These are phyloP conservation scores for Atethmia centrago DNA, from an alignment of 2,888 invertebrate species.

Conservation along the genomic window DNA sequence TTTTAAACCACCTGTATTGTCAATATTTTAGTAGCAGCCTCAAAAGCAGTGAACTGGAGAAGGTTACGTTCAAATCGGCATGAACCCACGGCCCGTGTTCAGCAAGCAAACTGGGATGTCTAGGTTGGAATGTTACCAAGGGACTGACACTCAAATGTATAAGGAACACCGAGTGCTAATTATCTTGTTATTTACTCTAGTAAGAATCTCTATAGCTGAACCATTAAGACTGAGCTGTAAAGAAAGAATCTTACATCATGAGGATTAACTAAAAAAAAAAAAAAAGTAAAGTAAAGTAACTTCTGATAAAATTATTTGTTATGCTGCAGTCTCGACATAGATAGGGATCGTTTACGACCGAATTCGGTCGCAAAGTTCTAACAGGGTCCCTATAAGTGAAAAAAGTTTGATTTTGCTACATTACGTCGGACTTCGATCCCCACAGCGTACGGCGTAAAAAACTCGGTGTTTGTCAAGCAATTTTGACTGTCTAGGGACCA, in stretches of 20 bases:
- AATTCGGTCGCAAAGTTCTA: too few relatives aligned
- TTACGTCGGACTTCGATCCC: too few relatives aligned
- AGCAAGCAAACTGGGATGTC: not conserved
- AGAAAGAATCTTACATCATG: conserved; percentile 75
- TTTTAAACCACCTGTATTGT: conserved; percentile 49
- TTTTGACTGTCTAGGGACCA: too few relatives aligned
- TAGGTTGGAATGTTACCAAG: conserved; percentile 77
- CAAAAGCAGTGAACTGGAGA: not conserved
- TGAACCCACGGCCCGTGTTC: conserved; percentile 9
- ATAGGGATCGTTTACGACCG: too few relatives aligned
- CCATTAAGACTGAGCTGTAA: conserved; percentile 69
- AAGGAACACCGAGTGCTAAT: conserved; percentile 84
- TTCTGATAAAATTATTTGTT: not conserved
- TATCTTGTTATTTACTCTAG: conserved; percentile 84
- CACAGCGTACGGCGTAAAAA: too few relatives aligned
- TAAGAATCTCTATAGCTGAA: conserved; percentile 76
- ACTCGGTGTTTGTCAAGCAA: too few relatives aligned
- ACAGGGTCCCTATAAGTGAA: too few relatives aligned
- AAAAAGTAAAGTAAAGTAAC: too few relatives aligned
- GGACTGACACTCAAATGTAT: conserved; percentile 87
- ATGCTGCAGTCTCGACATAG: too few relatives aligned
- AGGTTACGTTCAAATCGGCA: rapidly evolving
- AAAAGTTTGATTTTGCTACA: too few relatives aligned
- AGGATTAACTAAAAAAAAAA: too few relatives aligned
- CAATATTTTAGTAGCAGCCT: too few relatives aligned